These are phyloP conservation scores for Trogon surrucura DNA, from an alignment of 2,113 vertebrate genomes.

Conservation along the genomic window DNA sequence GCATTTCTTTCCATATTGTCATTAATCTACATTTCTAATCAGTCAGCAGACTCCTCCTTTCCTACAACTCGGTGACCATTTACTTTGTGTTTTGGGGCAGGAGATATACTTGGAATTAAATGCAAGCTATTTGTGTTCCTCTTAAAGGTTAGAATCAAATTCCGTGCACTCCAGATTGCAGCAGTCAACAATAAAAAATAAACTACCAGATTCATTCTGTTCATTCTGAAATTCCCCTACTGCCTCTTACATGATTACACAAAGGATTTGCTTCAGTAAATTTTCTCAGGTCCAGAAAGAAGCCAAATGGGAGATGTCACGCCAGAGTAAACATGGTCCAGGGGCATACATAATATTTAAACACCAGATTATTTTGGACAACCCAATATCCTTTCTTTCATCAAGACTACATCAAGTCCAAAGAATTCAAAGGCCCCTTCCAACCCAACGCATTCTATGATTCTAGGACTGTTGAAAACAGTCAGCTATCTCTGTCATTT, in stretches of 20 bases:
- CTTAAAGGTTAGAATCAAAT: conserved; percentile 4
- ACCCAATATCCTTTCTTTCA: background rate
- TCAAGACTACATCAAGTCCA: accelerated
- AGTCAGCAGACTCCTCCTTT: conserved; percentile 26
- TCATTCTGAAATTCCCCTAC: background rate
- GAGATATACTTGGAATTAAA: conserved; percentile 39
- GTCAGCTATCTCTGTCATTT: background rate
- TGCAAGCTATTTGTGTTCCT: conserved; percentile 31
- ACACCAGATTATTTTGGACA: background rate
- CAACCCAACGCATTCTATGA: too few species aligned
- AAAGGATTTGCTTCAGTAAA: background rate
- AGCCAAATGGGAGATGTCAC: background rate
- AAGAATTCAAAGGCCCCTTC: background rate
- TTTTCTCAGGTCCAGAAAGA: background rate
- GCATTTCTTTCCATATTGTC: conserved; percentile 21
- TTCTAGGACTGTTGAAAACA: background rate
- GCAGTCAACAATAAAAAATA: background rate
- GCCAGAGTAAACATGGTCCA: background rate
- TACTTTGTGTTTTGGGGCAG: conserved; percentile 17
- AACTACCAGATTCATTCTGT: background rate
- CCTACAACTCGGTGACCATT: background rate
- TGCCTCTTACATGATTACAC: background rate
- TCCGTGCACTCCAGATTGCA: background rate
- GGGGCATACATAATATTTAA: background rate
- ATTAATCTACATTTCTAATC: conserved; percentile 53